Conservation (phyloP, 2,113 vertebrate genomes). For the Sinocyclocheilus anophthalmus region DNA sequence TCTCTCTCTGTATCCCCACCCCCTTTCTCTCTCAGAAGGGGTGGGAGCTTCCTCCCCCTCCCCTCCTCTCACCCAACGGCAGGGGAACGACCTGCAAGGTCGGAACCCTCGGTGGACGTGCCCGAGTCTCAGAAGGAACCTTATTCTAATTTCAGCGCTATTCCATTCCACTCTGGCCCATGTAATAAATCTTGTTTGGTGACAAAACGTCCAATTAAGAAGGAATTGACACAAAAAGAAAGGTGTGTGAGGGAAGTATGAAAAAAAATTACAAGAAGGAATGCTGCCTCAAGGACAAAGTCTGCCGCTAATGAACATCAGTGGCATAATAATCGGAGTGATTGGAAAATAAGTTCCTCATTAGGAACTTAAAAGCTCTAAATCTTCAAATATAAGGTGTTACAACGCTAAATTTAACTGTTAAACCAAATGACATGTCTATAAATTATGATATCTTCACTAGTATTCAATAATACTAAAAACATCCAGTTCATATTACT, state of each 20-base stretch:
- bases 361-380: constrained; percentile 50
- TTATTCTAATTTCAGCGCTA: constrained; percentile 73
- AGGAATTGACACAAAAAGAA: constrained; percentile 71
- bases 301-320: constrained; percentile 58
- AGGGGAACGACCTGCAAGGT: constrained; percentile 67
- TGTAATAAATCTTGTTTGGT: constrained; percentile 74
- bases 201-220: constrained; percentile 73
- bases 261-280: constrained; percentile 52
- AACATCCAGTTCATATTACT: neutral
- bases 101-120: constrained; percentile 67
- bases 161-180: constrained; percentile 60
- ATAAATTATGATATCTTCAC: constrained; percentile 21
- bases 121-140: constrained; percentile 68
- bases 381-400: constrained; percentile 4
- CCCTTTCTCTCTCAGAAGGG: constrained; percentile 32
- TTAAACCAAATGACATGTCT: constrained; percentile 24
- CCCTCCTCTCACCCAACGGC: constrained; percentile 40
- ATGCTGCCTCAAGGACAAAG: constrained; percentile 66
- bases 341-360: constrained; percentile 58
- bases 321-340: constrained; percentile 54
- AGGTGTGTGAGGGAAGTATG: constrained; percentile 53
- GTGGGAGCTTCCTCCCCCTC: constrained; percentile 52
- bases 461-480: neutral
- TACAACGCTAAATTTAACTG: constrained; percentile 11
- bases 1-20: constrained; percentile 25